These are phyloP conservation scores for Brachionus manjavacas DNA, from an alignment of 1,140 invertebrate genomes.

Conservation along the genomic window DNA sequence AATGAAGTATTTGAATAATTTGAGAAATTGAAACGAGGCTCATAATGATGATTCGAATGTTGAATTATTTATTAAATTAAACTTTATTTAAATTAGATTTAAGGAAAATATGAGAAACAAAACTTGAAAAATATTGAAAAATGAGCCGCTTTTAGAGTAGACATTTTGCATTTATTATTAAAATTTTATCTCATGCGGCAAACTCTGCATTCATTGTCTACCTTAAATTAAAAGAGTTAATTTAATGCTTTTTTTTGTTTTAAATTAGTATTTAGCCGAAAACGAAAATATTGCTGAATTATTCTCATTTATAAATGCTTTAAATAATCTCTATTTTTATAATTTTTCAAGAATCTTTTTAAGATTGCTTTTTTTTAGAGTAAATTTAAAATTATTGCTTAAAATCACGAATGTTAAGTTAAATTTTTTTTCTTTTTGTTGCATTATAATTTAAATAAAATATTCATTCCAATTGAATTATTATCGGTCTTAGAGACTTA, in stretches of 20 bases:
- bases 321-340: not conserved
- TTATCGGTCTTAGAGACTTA: not conserved
- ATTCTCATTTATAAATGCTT: not conserved
- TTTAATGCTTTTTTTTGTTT: not conserved
- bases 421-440: not conserved
- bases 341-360: not conserved
- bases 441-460: not conserved
- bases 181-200: slow-evolving; percentile 8
- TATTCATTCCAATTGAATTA: not conserved
- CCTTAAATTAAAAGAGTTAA: slow-evolving; percentile 11
- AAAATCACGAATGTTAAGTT: not conserved
- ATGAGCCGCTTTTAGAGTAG: not conserved
- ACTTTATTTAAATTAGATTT: not conserved
- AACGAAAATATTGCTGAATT: not conserved
- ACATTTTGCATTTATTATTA: slow-evolving; percentile 25
- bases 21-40: not conserved
- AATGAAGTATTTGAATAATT: not conserved
- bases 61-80: not conserved
- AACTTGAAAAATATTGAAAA: not conserved
- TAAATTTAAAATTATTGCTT: not conserved
- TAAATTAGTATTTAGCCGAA: not conserved
- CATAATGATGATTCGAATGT: not conserved
- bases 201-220: not conserved
- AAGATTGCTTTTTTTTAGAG: not conserved
- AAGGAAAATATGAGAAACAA: not conserved